Evolutionary conservation across 2,113 vertebrate species (phyloP), one percentile per base, ranked within the genome.

Genomic region (Microcebus jonahi): DNA sequence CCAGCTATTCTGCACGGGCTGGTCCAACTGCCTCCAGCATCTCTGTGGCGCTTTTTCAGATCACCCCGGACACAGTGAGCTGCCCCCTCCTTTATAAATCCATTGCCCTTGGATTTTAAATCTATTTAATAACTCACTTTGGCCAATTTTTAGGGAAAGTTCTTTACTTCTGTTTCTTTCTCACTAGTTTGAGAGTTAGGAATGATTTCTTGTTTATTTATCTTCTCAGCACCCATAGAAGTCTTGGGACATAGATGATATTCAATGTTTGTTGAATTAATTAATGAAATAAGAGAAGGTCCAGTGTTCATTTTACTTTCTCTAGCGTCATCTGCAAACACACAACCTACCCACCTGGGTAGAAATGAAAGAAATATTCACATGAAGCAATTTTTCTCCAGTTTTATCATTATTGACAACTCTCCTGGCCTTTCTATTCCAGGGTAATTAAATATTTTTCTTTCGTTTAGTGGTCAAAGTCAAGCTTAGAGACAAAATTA

Each of bases 1-100:
- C 34, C 29, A 23, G 34, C 70, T 10, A 12, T 15, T 20, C 55
- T 12, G n/a, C 63, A 14, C 15, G 42, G 17, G 14, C n/a, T 23
- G 3, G 29, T 27, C 50, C 9, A 0, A 14, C 25, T 6, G 10
- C 23, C 31, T 10, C 9, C 31, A 8, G 0, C 6, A 17, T 2
- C 36, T 55, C 12, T 3, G 13, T 39, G 50, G 25, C 8, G 6
- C 9, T 21, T 50, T 34, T n/a, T 45, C 25, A 2, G 14, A 34
- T 12, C 8, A 5, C 14, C 2, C 42, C 17, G 8, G 29, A 36
- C 17, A 63, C 61, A 55, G 34, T 20, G 31, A 48, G 12, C 0
- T 1, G 0, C 12, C 5, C 13, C 8, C 25, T 39, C 36, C 36
- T 79, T 39, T 50, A 9, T 4, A 31, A 67, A 4, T 27, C 39